Evolutionary conservation across 1,140 invertebrate genomes (phyloP).

Genomic region (Neodiprion pinetum): DNA sequence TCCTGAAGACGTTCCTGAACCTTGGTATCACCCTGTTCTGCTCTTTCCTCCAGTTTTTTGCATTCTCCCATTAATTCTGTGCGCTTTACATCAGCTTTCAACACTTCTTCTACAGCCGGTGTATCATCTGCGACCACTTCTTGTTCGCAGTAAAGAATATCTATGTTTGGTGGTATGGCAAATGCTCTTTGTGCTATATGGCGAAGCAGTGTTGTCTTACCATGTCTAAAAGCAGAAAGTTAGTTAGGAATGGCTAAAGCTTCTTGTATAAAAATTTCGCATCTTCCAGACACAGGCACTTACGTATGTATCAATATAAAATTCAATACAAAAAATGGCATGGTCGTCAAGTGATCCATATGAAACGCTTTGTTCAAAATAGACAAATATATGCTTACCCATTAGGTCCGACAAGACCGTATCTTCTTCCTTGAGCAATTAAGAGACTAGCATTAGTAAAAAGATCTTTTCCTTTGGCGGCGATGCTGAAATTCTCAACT

Average conservation of each 20-base stretch:
- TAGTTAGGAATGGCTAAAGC: neutral
- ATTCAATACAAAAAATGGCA: too few relatives aligned
- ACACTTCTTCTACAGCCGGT: constrained; percentile 89
- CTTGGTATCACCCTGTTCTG: constrained; percentile 72
- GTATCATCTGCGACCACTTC: constrained; percentile 94
- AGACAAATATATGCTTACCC: constrained; percentile 67
- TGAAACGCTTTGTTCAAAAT: neutral
- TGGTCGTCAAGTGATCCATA: neutral
- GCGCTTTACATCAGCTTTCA: constrained; percentile 92
- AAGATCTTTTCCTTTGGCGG: constrained; percentile 96
- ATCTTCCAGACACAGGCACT: too few relatives aligned
- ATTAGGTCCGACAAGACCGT: constrained; percentile 98
- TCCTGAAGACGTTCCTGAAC: constrained; percentile 85
- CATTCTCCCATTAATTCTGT: constrained; percentile 82
- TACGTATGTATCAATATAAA: too few relatives aligned
- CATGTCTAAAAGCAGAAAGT: constrained; percentile 72
- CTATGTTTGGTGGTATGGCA: constrained; percentile 94
- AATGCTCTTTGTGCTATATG: constrained; percentile 91
- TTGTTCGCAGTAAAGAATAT: constrained; percentile 98
- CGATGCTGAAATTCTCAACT: constrained; percentile 98
- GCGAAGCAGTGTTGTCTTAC: constrained; percentile 97
- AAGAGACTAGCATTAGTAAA: constrained; percentile 96
- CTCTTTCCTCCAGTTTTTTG: constrained; percentile 79
- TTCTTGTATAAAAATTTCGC: too few relatives aligned
- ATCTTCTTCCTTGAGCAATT: constrained; percentile 93